These are phyloP conservation scores for Teleopsis dalmanni DNA, from an alignment of 1,140 invertebrate genomes.

Conservation along the genomic window DNA sequence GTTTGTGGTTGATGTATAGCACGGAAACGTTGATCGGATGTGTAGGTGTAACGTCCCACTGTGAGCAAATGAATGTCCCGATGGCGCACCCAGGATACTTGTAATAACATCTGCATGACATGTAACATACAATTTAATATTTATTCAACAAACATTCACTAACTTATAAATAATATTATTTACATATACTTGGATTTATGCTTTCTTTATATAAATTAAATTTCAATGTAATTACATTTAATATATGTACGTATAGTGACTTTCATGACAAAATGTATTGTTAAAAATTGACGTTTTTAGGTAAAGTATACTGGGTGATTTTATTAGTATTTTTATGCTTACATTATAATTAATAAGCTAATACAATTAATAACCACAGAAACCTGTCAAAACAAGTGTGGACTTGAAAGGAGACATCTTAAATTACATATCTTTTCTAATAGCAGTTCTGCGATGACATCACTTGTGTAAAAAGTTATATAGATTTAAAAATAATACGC, in stretches of 20 bases:
- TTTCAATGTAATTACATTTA: background rate
- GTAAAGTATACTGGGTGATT: too few species aligned
- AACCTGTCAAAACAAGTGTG: too few species aligned
- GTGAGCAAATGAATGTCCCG: slow-evolving; percentile 81
- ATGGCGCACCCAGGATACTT: slow-evolving; percentile 85
- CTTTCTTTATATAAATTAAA: background rate
- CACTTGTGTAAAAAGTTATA: too few species aligned
- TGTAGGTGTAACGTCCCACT: slow-evolving; percentile 85
- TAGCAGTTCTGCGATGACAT: too few species aligned
- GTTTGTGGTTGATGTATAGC: slow-evolving; percentile 74
- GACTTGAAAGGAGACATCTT: too few species aligned
- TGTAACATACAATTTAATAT: background rate
- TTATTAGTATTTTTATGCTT: too few species aligned
- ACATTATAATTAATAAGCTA: too few species aligned
- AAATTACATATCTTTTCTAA: too few species aligned
- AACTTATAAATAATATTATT: background rate
- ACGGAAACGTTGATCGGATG: slow-evolving; percentile 80
- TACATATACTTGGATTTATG: background rate
- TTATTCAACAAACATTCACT: background rate
- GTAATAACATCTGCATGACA: slow-evolving; percentile 56
- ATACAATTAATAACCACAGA: too few species aligned
- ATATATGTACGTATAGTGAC: background rate
- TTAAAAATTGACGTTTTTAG: background rate
- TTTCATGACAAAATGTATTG: background rate
- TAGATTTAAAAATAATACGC: too few species aligned